These are phyloP conservation scores for Fistularia tabacaria DNA, from an alignment of 2,797 vertebrate species.

Conservation along the genomic window DNA sequence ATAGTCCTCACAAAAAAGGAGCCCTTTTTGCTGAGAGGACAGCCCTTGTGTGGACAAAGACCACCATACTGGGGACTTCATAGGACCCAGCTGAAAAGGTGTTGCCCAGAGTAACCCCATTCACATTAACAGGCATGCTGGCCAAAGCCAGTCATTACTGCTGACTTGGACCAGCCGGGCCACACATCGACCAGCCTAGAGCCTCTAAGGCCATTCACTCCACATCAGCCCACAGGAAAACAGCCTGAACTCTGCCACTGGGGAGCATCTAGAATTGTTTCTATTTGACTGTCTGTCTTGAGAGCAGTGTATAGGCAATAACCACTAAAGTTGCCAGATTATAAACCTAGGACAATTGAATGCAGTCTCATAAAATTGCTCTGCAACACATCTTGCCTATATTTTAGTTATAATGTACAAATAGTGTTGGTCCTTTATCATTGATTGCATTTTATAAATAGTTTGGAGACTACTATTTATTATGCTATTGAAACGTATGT, in stretches of 20 bases:
- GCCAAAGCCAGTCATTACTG: slow-evolving; percentile 75
- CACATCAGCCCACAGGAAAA: slow-evolving; percentile 64
- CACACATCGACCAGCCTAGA: slow-evolving; percentile 74
- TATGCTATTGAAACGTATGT: too few species aligned
- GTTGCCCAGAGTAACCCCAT: slow-evolving; percentile 81
- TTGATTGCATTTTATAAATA: too few species aligned
- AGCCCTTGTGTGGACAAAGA: slow-evolving; percentile 80
- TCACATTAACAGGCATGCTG: slow-evolving; percentile 78
- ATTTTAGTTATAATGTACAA: too few species aligned
- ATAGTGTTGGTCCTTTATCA: too few species aligned
- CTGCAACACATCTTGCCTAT: too few species aligned
- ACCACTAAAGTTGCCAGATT: too few species aligned
- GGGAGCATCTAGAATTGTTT: slow-evolving; percentile 63
- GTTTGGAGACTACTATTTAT: too few species aligned
- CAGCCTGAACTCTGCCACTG: slow-evolving; percentile 65
- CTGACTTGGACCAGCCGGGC: slow-evolving; percentile 78
- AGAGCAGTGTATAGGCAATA: slow-evolving; percentile 2
- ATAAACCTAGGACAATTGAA: too few species aligned
- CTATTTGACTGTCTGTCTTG: slow-evolving; percentile 52
- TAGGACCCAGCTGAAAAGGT: slow-evolving; percentile 78
- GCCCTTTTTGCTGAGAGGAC: slow-evolving; percentile 78
- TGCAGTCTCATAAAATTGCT: too few species aligned
- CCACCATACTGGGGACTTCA: slow-evolving; percentile 79
- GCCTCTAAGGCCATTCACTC: slow-evolving; percentile 71
- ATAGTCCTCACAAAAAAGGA: slow-evolving; percentile 77